Evolutionary conservation across 2,888 invertebrate genomes (phyloP), one percentile per base, ranked within the genome.

Genomic region (Stegana nigrithorax): DNA sequence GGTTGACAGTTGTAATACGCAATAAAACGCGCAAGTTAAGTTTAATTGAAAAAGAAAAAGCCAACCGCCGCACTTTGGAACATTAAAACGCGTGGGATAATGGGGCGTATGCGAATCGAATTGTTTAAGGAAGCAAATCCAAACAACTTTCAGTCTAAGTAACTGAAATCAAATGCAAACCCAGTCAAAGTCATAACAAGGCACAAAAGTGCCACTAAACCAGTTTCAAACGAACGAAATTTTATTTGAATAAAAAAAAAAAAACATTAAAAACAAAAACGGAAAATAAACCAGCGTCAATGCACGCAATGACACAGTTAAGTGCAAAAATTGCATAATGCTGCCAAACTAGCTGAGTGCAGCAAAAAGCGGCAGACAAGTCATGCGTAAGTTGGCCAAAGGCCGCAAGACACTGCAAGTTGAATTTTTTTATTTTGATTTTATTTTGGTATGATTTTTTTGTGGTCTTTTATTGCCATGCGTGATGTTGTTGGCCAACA

Each of bases 201-300:
- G 29, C 29, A 6, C 29, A 29, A 29, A 50, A 50, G 14, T 50
- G 25, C 25, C 50, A 50, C 50, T 26, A 26, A 55, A 55, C 53
- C 53, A 55, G 53, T 55, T 55, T 36, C n/a, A 55, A 21, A 21
- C 19, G 36, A 55, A 51, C 27, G 26, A 51, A 17, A 51, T 51
- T 27, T 21, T 36, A 36, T 21, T 55, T 55, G n/a, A 32, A 27
- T 51, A 51, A 51, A 51, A 29, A 7, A 4, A 39, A 39, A 39
- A 14, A 39, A 39, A 39, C n/a, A 39, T 39, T n/a, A 36, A 53
- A 32, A 3, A 5, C 36, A 36, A 26, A 36, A 32, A 50, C 50
- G 53, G 32, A 55, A 55, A 36, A 55, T 36, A 21, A 12, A 55
- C 19, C 21, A 8, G 36, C 21, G 12, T n/a, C 32, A 55, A 55